Conservation (phyloP, 23 tunicate genomes). For the Trididemnum nubilum region DNA sequence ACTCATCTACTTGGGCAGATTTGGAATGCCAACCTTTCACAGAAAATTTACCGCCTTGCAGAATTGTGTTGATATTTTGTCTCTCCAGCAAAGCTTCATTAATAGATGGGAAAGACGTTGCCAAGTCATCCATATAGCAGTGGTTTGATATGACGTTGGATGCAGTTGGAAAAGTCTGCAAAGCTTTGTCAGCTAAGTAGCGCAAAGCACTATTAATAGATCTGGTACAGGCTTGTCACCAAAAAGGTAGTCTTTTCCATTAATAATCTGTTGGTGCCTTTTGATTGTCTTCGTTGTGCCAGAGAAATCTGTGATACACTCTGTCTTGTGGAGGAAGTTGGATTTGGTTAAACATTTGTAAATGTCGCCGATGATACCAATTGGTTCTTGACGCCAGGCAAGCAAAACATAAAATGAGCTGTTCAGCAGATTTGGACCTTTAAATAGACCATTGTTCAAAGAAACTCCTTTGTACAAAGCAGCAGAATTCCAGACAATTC, state of each 20-base stretch:
- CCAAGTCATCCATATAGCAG: background rate
- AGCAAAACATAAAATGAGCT: background rate
- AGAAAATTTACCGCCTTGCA: background rate
- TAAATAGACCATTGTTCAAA: no score
- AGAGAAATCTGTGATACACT: constrained; percentile 3
- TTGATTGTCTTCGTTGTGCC: background rate
- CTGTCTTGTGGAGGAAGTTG: background rate
- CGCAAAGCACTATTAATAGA: no score
- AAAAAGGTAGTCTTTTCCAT: no score
- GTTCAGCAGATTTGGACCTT: constrained; percentile 5
- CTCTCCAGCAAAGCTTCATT: background rate
- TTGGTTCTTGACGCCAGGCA: background rate
- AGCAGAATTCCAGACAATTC: constrained; percentile 16
- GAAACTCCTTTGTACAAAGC: background rate
- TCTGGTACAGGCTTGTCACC: no score
- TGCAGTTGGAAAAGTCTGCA: no score
- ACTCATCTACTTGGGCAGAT: background rate
- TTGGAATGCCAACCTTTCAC: background rate
- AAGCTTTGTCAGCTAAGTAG: no score
- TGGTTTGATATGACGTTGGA: background rate
- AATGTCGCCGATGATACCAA: background rate
- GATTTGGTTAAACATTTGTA: background rate
- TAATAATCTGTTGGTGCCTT: no score
- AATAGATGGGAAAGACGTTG: background rate
- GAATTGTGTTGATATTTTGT: background rate